Base-by-base conservation (phyloP, 2,888 invertebrate genomes). In the Agonopterix heracliana region DNA sequence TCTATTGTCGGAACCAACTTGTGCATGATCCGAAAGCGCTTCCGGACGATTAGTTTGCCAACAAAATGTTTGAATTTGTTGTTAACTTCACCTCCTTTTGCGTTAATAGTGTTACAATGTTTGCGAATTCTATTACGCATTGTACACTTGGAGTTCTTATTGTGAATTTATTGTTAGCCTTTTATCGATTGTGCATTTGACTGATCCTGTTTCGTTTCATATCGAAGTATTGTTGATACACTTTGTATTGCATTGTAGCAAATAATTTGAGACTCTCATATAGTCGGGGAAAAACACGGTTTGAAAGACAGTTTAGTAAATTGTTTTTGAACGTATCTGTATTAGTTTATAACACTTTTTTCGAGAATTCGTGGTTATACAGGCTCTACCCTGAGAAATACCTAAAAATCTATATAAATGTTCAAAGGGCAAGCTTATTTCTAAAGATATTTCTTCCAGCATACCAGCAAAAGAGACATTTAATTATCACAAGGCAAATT, bases 111-210 rank as follows among this genome's bases (percentile, higher is more conserved):
- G 81, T 82, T 85, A 85, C 80, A 82, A 86, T 87, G 78, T 88
- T 86, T 84, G 83, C 70, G 81, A 84, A 80, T 87, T 86, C 83
- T 87, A 87, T 87, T 87, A 86, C 85, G 77, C 80, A 78, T 87
- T 87, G 86, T 86, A 68, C 66, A 64, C 64, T 75, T 71, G 66
- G 74, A 66, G 59, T 66, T 60, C 64, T 65, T 71, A 71, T 78
- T 77, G 71, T 73, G 55, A 63, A 59, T 68, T 72, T 72, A 68
- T 77, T 78, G 76, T 71, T 61, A 66, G 64, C 59, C 70, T 72
- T 78, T 77, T 74, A 74, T 71, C 72, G 67, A 78, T 81, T 79
- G 78, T 79, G 61, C 64, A 58, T 71, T 72, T 69, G 76, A 77
- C 71, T 80, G 76, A 83, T 81, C 78, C 70, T 74, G 71, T 84